phyloP scores from a whole-genome alignment of 2,113 vertebrate species.

The Tamias sibiricus region DNA sequence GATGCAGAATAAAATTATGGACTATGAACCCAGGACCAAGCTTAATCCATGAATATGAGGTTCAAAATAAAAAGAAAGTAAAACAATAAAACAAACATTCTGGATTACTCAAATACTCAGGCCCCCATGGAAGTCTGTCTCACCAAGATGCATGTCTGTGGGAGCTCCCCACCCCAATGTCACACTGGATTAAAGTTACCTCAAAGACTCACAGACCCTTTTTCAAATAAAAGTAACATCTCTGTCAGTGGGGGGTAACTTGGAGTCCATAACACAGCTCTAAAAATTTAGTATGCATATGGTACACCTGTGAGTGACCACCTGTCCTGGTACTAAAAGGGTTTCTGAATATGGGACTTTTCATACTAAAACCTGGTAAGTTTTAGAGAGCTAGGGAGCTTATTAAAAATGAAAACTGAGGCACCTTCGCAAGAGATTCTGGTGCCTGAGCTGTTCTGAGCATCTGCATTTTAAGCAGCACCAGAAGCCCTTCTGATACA shows the following conservation, averaged over 20 bases:
- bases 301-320: background rate
- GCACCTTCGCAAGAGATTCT: background rate
- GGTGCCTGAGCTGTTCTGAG: background rate
- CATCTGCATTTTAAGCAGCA: background rate
- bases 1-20: background rate
- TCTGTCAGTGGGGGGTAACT: background rate
- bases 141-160: background rate
- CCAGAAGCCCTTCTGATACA: background rate
- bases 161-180: background rate
- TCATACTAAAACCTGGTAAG: background rate
- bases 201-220: background rate
- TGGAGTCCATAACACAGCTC: background rate
- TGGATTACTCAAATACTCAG: background rate
- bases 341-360: background rate
- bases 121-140: background rate
- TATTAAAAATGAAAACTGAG: background rate
- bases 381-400: background rate
- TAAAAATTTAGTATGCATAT: background rate
- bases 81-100: background rate
- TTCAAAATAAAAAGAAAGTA: conserved; percentile 18
- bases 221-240: background rate
- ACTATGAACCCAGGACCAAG: background rate
- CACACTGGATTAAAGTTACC: background rate
- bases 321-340: background rate
- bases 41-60: background rate